Evolutionary conservation across 2,797 vertebrate species (phyloP), one percentile per base, ranked within the genome.

Genomic region (Paguma larvata): DNA sequence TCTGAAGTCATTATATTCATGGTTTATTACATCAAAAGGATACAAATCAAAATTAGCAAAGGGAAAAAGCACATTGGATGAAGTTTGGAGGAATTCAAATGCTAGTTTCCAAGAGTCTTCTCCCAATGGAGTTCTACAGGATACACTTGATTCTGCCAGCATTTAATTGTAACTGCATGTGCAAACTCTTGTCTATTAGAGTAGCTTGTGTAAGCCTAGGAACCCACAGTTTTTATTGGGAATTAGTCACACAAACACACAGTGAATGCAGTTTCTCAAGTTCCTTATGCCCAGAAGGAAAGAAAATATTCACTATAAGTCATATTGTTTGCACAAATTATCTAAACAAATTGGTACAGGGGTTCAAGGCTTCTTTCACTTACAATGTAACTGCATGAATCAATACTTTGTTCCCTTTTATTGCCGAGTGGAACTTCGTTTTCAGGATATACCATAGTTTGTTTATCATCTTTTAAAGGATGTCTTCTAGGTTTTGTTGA

Each of bases 41-140:
- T 82, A 68, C 32, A 77, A 88, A 88, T 30, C 14, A 87, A 75
- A 87, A 19, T 67, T 56, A 95, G 34, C 25, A 92, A 89, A 62
- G 38, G 25, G 30, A 13, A 27, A 75, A 79, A 44, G 51, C 5
- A 68, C 48, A 46, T 83, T 75, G 25, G 53, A 68, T 84, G 51
- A 85, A 53, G 16, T 70, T 62, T 85, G 70, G 34, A 78, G 41
- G 68, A 78, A 62, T 84, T 51, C 21, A 68, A 30, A 82, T 44
- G n/a, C 51, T 79, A 34, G 44, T 30, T 70, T 70, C 18, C 25
- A 80, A 86, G 32, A 85, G 48, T n/a, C 48, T 78, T 51, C 10
- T 48, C 18, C 46, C 18, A 78, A 5, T n/a, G 75, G 11, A 78
- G 3, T n/a, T 78, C 53, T 53, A 51, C 32, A 53, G 75, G 46